These are phyloP conservation scores for Cariama cristata DNA, from an alignment of 2,113 vertebrate species.

Conservation along the genomic window DNA sequence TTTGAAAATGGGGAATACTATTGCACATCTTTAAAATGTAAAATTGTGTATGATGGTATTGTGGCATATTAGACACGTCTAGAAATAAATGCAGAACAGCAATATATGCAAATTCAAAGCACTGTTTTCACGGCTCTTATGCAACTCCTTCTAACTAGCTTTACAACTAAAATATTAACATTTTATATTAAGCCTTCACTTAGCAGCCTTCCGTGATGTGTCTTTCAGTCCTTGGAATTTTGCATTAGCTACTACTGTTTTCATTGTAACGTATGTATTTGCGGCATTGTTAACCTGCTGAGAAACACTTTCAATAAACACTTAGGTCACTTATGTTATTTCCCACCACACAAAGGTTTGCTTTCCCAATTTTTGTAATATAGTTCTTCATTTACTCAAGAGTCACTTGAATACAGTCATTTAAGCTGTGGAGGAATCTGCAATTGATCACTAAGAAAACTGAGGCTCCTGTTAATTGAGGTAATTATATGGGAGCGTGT, in stretches of 20 bases:
- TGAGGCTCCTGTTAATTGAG: not conserved
- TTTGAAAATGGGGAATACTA: not conserved
- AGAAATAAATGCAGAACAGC: not conserved
- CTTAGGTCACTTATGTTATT: not conserved
- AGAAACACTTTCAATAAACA: constrained; percentile 33
- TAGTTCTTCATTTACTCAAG: not conserved
- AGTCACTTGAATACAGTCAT: not conserved
- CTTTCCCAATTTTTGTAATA: not conserved
- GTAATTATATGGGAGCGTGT: not conserved
- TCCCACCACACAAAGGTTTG: not conserved
- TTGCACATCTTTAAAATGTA: not conserved
- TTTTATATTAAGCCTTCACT: not conserved
- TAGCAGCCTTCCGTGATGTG: not conserved
- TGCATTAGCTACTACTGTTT: not conserved
- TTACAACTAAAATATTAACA: not conserved
- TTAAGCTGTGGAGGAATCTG: not conserved
- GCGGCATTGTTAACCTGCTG: not conserved
- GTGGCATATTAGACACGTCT: not conserved
- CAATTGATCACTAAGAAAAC: not conserved
- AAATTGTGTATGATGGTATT: not conserved
- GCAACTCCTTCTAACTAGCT: not conserved
- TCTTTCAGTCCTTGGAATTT: not conserved
- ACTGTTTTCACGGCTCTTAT: not conserved
- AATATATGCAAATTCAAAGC: not conserved
- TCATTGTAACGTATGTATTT: not conserved